Percentiles rank a stretch among this genome's conserved stretches.
Conservation (phyloP, 2,113 vertebrate genomes). For the Oryctolagus cuniculus region DNA sequence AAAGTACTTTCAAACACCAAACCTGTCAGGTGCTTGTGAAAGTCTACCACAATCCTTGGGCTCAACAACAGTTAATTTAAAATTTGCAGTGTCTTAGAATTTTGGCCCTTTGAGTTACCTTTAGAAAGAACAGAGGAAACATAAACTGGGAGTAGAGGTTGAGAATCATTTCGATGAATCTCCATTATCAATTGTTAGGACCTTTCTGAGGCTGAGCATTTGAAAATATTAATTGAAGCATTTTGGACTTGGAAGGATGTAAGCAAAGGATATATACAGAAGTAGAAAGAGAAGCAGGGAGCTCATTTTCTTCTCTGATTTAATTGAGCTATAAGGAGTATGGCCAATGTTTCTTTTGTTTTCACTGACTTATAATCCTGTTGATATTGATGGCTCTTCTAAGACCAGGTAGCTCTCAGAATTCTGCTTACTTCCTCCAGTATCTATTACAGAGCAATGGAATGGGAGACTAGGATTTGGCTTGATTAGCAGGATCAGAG, state of each 20-base stretch:
- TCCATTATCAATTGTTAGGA: not conserved
- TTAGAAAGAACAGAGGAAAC: not conserved
- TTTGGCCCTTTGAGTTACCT: not conserved
- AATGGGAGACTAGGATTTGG: conserved; percentile 22
- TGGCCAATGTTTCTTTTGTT: not conserved
- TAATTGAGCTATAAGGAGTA: not conserved
- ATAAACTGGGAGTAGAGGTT: not conserved
- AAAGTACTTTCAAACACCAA: not conserved
- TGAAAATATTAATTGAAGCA: conserved; percentile 38
- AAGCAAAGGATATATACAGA: not conserved
- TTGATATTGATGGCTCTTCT: not conserved
- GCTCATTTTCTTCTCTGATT: not conserved
- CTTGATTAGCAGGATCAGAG: not conserved
- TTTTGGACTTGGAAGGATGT: not conserved
- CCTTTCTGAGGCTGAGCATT: not conserved
- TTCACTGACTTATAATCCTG: not conserved
- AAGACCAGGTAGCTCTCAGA: not conserved
- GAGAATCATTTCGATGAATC: conserved; percentile 25
- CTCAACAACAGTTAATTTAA: not conserved
- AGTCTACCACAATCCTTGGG: not conserved
- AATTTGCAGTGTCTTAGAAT: not conserved
- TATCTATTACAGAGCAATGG: conserved; percentile 52
- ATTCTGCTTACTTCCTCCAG: conserved; percentile 13
- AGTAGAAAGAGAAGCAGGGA: not conserved
- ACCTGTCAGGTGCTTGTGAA: not conserved